Evolutionary conservation across 1,140 invertebrate genomes (phyloP).

Genomic region (Hyles vespertilio): DNA sequence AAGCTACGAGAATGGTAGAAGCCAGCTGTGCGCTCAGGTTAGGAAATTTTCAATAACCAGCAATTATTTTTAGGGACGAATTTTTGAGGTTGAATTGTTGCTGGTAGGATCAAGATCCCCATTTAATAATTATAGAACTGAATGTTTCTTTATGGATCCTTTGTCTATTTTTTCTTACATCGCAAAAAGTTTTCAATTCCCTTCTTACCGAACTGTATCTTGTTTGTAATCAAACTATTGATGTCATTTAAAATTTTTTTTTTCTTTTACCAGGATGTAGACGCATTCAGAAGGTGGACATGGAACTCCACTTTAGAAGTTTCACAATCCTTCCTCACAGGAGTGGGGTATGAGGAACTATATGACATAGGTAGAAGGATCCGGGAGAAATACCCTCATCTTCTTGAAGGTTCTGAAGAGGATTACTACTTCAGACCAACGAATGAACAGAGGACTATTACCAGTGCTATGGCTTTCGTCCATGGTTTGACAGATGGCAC

Average conservation of each 20-base stretch:
- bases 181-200: too few relatives aligned
- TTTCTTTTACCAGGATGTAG: slow-evolving; percentile 44
- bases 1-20: slow-evolving; percentile 32
- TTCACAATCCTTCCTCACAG: slow-evolving; percentile 44
- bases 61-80: not conserved
- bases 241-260: too few relatives aligned
- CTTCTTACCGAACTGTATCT: too few relatives aligned
- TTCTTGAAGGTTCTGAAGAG: slow-evolving; percentile 23
- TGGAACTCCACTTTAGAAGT: slow-evolving; percentile 52
- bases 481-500: slow-evolving; percentile 41
- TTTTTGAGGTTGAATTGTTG: too few relatives aligned
- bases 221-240: too few relatives aligned
- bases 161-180: too few relatives aligned
- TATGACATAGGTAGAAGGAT: slow-evolving; percentile 48
- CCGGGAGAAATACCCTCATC: slow-evolving; percentile 36
- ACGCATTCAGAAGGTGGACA: slow-evolving; percentile 40
- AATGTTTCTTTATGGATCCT: too few relatives aligned
- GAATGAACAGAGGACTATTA: slow-evolving; percentile 50
- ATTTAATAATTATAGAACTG: too few relatives aligned
- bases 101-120: too few relatives aligned
- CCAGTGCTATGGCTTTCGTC: slow-evolving; percentile 50
- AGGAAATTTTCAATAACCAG: not conserved
- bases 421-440: slow-evolving; percentile 52
- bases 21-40: slow-evolving; percentile 53
- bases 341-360: slow-evolving; percentile 50